Percentiles rank a stretch among this genome's conserved stretches.
Conservation (phyloP, 2,113 vertebrate genomes). For the Delphinapterus leucas region DNA sequence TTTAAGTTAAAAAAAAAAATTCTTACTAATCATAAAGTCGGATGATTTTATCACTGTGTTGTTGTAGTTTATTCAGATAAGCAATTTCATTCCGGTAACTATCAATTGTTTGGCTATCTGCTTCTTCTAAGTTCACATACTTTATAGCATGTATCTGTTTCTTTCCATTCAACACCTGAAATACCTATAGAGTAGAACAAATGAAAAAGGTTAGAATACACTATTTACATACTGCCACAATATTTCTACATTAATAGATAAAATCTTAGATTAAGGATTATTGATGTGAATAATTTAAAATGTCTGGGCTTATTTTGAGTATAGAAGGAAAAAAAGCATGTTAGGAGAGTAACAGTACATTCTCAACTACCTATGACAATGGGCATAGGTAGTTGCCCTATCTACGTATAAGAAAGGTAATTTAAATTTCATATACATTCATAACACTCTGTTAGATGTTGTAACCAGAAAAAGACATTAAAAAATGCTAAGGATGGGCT, state of each 20-base stretch:
- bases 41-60: conserved; percentile 97
- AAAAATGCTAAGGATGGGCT: background rate
- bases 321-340: background rate
- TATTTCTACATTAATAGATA: background rate
- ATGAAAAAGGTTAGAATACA: conserved; percentile 32
- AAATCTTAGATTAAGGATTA: background rate
- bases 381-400: background rate
- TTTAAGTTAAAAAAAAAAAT: conserved; percentile 11
- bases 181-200: conserved; percentile 85
- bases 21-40: conserved; percentile 96
- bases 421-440: background rate
- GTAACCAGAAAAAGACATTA: background rate
- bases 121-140: conserved; percentile 93
- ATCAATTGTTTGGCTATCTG: conserved; percentile 91
- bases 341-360: background rate
- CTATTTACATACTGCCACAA: background rate
- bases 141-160: conserved; percentile 96
- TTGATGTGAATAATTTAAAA: background rate
- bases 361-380: background rate
- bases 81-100: conserved; percentile 98
- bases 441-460: background rate
- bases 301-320: background rate
- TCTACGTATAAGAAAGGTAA: background rate
- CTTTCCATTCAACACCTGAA: conserved; percentile 94
- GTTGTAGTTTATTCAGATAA: conserved; percentile 93